Percentiles rank a stretch among this genome's conserved stretches.
phyloP scores from a whole-genome alignment of 2,113 vertebrate genomes.

The Tetraodon nigroviridis region DNA sequence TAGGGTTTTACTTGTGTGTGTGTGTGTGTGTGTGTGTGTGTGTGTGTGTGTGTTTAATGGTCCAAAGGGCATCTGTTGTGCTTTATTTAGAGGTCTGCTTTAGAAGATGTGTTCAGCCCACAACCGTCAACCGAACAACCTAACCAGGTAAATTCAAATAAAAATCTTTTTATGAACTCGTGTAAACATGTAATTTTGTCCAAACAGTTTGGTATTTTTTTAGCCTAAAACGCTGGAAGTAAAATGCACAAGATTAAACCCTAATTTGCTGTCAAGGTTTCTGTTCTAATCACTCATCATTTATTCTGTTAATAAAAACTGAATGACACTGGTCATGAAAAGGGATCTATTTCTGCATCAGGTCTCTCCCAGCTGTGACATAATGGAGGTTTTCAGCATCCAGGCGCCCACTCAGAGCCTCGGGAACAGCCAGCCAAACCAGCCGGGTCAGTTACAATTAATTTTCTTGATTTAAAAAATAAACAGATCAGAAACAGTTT shows the following conservation, averaged over 20 bases:
- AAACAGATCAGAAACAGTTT: neutral
- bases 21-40: neutral
- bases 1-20: neutral
- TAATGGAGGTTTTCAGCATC: constrained; percentile 55
- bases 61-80: neutral
- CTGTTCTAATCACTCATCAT: no score
- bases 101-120: constrained; percentile 32
- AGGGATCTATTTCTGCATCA: constrained; percentile 12
- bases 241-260: no score
- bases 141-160: constrained; percentile 28
- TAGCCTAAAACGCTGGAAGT: neutral
- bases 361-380: constrained; percentile 32
- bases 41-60: neutral
- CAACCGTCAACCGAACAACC: neutral
- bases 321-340: no score
- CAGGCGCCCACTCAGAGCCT: neutral
- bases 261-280: neutral
- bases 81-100: constrained; percentile 28
- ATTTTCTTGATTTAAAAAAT: neutral
- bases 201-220: neutral
- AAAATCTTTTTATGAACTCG: neutral
- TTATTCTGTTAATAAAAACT: no score
- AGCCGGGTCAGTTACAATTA: constrained; percentile 37
- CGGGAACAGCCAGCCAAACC: constrained; percentile 23
- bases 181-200: no score